These are phyloP conservation scores for Cavia porcellus DNA, from an alignment of 2,113 vertebrate species.

Conservation along the genomic window DNA sequence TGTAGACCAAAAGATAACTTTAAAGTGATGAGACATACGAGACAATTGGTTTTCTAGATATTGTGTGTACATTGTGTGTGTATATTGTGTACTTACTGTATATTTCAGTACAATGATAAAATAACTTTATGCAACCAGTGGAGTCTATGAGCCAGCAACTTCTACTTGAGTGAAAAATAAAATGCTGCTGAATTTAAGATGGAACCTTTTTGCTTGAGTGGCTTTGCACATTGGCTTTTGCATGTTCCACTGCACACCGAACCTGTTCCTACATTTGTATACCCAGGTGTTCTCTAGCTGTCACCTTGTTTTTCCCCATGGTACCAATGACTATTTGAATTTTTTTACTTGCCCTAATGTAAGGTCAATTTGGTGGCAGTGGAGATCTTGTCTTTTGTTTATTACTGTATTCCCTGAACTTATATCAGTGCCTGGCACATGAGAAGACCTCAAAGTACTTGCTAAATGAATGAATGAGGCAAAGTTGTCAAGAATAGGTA, in stretches of 20 bases:
- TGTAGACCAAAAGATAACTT: not conserved
- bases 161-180: not conserved
- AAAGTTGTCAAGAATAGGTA: not conserved
- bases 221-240: not conserved
- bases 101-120: not conserved
- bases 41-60: not conserved
- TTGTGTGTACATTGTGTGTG: not conserved
- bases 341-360: not conserved
- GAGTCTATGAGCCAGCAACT: not conserved
- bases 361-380: not conserved
- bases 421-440: not conserved
- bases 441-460: constrained; percentile 1
- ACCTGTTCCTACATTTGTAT: not conserved
- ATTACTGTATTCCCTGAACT: not conserved
- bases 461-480: not conserved
- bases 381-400: not conserved
- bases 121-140: not conserved
- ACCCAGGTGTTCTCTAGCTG: not conserved
- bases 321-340: not conserved
- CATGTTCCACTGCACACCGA: not conserved
- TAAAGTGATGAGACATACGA: not conserved
- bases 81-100: not conserved
- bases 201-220: not conserved
- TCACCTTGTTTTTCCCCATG: not conserved
- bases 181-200: not conserved